Conservation (phyloP, 53 echinoderm and acorn worm genomes). For the Stichopus horrens region DNA sequence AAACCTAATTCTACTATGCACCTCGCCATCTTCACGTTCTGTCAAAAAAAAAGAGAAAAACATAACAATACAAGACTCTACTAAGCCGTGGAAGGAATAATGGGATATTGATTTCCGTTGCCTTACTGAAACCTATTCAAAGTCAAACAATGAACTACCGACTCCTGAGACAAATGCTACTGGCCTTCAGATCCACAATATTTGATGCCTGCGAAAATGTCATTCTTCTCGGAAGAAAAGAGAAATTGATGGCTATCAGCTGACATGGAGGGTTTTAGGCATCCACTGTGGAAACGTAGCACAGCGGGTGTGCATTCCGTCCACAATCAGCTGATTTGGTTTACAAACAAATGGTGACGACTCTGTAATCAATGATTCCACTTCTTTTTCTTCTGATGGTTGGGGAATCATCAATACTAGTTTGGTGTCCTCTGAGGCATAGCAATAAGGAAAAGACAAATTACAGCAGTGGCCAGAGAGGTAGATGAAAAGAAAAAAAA, state of each 20-base stretch:
- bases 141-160: constrained; percentile 18
- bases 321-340: background rate
- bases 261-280: background rate
- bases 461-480: no score
- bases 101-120: constrained; percentile 3
- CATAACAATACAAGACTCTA: no score
- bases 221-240: constrained; percentile 7
- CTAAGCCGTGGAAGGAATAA: background rate
- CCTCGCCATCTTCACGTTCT: no score
- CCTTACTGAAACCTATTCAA: background rate
- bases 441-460: no score
- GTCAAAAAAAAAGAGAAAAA: no score
- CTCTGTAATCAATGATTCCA: background rate
- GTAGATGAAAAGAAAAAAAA: background rate
- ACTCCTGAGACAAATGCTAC: background rate
- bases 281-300: background rate
- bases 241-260: constrained; percentile 30
- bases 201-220: constrained; percentile 5
- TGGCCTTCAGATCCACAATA: background rate
- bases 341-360: background rate
- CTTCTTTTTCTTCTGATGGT: no score
- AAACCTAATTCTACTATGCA: no score
- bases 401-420: no score
- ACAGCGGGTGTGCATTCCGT: background rate
- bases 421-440: no score